These are phyloP conservation scores for Platycheirus rosarum DNA, from an alignment of 2,888 invertebrate genomes.

Conservation along the genomic window DNA sequence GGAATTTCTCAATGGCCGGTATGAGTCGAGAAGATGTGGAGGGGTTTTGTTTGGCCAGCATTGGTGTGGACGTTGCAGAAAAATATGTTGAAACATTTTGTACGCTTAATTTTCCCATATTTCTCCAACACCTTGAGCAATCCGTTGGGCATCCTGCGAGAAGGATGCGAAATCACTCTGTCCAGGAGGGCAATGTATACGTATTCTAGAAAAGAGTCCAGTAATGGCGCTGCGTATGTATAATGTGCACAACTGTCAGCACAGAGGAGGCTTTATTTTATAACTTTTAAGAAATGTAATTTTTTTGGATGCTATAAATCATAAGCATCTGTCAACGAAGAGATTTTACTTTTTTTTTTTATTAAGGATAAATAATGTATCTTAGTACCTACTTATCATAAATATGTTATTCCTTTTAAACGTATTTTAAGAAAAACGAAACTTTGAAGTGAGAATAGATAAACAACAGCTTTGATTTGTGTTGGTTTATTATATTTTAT, in stretches of 20 bases:
- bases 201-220: constrained; percentile 22
- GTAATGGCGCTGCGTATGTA: neutral
- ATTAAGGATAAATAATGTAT: too few relatives aligned
- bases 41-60: constrained; percentile 47
- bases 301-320: too few relatives aligned
- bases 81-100: constrained; percentile 70
- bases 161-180: constrained; percentile 54
- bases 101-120: constrained; percentile 70
- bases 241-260: constrained; percentile 51
- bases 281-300: neutral
- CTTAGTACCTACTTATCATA: too few relatives aligned
- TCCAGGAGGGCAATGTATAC: constrained; percentile 44
- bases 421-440: too few relatives aligned
- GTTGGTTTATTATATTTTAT: too few relatives aligned
- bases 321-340: too few relatives aligned
- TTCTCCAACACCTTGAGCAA: constrained; percentile 65
- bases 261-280: neutral
- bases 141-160: constrained; percentile 51
- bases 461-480: too few relatives aligned
- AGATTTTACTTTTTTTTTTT: too few relatives aligned
- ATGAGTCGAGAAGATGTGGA: constrained; percentile 1
- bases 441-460: too few relatives aligned
- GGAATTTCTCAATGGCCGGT: constrained; percentile 37
- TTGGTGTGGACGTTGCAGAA: constrained; percentile 42
- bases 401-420: too few relatives aligned